A percentile compares a stretch with the other conserved stretches of the same genome.
Evolutionary conservation across 2,113 vertebrate genomes (phyloP).

Genomic region (Aphyosemion australe): DNA sequence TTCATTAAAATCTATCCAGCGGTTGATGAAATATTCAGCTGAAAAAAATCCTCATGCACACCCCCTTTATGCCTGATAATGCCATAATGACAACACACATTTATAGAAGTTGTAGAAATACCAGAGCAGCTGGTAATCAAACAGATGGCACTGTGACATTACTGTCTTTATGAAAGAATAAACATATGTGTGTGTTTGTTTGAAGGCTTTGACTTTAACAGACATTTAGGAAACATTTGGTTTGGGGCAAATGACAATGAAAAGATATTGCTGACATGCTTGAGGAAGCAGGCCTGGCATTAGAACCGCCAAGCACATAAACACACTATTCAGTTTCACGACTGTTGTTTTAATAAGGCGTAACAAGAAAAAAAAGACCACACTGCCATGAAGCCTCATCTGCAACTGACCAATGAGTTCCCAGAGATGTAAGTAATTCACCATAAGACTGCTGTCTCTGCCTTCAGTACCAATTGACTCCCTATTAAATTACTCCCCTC

Average conservation of each 20-base stretch:
- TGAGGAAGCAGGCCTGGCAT: constrained; percentile 47
- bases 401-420: constrained; percentile 37
- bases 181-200: constrained; percentile 15
- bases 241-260: constrained; percentile 37
- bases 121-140: constrained; percentile 10
- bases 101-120: not conserved
- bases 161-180: constrained; percentile 17
- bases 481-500: constrained; percentile 62
- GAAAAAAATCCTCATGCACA: too few relatives aligned
- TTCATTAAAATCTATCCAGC: too few relatives aligned
- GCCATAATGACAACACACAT: not conserved
- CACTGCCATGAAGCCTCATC: constrained; percentile 36
- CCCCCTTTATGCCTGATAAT: not conserved
- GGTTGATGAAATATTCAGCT: too few relatives aligned
- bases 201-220: constrained; percentile 28
- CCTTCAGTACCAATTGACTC: constrained; percentile 48
- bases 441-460: constrained; percentile 46
- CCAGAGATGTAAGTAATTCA: constrained; percentile 4
- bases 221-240: constrained; percentile 31
- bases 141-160: not conserved
- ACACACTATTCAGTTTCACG: constrained; percentile 65
- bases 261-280: constrained; percentile 52
- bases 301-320: constrained; percentile 47
- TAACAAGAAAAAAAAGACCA: constrained; percentile 28
- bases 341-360: constrained; percentile 55